Base-by-base conservation (phyloP, 2,888 invertebrate genomes). In the Sisyra terminalis region DNA sequence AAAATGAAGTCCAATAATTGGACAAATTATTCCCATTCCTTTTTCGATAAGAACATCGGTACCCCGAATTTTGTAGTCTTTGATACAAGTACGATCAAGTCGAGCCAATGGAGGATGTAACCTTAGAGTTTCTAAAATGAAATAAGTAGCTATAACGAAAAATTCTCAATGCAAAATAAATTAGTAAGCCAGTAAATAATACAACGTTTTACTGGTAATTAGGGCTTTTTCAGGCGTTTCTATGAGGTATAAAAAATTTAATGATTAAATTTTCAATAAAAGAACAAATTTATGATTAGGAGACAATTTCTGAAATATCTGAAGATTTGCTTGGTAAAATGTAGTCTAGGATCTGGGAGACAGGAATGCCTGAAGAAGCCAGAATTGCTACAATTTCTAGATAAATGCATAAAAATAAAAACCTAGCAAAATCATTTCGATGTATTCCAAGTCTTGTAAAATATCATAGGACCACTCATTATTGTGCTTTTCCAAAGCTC, bases 61-160 rank as follows among this genome's bases (percentile, higher is more conserved):
- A 37, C 56, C 56, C 14, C 61, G 58, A 9, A 64, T 48, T 2
- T 49, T 46, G 47, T 61, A 65, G 44, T 57, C 53, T 24, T 51
- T 47, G 47, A 53, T 47, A 52, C 55, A 46, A 49, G 50, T 43
- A 51, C 57, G 48, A 41, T 55, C 56, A 17, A 61, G 44, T 14
- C 58, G 52, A 1, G 57, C 53, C 1, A 59, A 55, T 5, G 63
- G 58, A 1, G 66, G 63, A 46, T 62, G 63, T 38, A 60, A 53
- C 24, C 67, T 51, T 7, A 66, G 52, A 0, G 64, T 61, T 54
- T 67, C 66, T 61, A 52, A n/a, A n/a, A n/a, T n/a, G n/a, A n/a
- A n/a, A n/a, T n/a, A n/a, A n/a, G n/a, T n/a, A n/a, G n/a, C n/a
- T n/a, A n/a, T n/a, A n/a, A n/a, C n/a, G n/a, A n/a, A n/a, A n/a